Evolutionary conservation across 2,113 vertebrate genomes (phyloP).

Genomic region (Choloepus hoffmanni): DNA sequence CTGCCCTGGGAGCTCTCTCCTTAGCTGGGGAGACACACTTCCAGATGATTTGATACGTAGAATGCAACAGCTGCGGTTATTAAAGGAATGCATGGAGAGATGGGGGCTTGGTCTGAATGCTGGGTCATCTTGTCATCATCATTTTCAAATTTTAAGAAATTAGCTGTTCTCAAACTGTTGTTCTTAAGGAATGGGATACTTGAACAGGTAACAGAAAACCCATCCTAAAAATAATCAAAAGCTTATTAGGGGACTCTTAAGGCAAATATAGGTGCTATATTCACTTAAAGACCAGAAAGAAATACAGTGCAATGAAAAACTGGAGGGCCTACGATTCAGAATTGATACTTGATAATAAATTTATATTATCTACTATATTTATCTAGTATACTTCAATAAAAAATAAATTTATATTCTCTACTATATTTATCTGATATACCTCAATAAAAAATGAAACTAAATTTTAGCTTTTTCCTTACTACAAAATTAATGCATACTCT

Average conservation of each 20-base stretch:
- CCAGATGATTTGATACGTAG: neutral
- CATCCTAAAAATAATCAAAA: neutral
- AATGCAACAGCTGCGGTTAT: neutral
- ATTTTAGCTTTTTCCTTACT: neutral
- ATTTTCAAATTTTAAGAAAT: neutral
- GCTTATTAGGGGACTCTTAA: neutral
- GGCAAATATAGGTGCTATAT: neutral
- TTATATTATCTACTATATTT: conserved; percentile 12
- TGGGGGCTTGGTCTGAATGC: neutral
- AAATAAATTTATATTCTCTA: neutral
- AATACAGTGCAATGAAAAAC: neutral
- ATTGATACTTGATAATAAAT: neutral
- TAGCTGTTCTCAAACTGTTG: neutral
- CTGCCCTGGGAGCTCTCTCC: neutral
- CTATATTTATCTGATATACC: neutral
- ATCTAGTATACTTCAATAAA: neutral
- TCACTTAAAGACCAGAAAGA: neutral
- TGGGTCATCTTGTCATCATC: neutral
- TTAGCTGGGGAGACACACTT: neutral
- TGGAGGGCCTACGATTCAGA: neutral
- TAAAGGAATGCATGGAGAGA: neutral
- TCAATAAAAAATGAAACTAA: neutral
- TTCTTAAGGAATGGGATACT: neutral
- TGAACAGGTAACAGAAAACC: neutral
- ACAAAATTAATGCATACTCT: neutral